A percentile compares a stretch with the other conserved stretches of the same genome.
phyloP scores from a whole-genome alignment of 2,888 invertebrate species.

The Yponomeuta sedellus region DNA sequence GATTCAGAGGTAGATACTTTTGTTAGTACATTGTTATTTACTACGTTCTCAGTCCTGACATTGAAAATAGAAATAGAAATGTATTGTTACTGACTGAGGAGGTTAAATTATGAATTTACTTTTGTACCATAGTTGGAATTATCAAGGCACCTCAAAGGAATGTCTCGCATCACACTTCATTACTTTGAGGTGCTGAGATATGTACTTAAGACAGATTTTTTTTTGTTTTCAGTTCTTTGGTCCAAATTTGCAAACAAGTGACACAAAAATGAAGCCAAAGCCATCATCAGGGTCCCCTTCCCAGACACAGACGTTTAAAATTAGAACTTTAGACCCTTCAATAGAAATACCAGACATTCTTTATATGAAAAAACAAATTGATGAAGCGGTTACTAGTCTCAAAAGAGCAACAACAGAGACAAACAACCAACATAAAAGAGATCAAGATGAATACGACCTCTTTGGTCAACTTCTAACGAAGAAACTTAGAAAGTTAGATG shows the following conservation, averaged over 20 bases:
- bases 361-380: slow-evolving; percentile 34
- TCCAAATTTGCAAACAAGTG: not conserved
- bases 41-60: too few species aligned
- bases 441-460: slow-evolving; percentile 58
- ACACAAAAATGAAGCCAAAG: too few species aligned
- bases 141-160: not conserved
- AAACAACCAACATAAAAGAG: slow-evolving; percentile 27
- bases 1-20: slow-evolving; percentile 46
- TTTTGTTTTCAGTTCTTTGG: not conserved
- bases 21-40: not conserved
- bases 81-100: too few species aligned
- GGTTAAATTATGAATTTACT: too few species aligned
- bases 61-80: too few species aligned
- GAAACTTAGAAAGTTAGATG: slow-evolving; percentile 59
- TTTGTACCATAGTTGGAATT: not conserved
- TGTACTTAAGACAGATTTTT: not conserved
- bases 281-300: not conserved
- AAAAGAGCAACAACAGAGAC: slow-evolving; percentile 24
- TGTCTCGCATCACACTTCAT: not conserved
- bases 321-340: not conserved
- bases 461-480: slow-evolving; percentile 60
- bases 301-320: slow-evolving; percentile 9
- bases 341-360: not conserved
- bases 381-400: slow-evolving; percentile 30
- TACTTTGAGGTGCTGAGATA: not conserved